Conservation (phyloP, 2,113 vertebrate species). For the Megaptera novaeangliae region DNA sequence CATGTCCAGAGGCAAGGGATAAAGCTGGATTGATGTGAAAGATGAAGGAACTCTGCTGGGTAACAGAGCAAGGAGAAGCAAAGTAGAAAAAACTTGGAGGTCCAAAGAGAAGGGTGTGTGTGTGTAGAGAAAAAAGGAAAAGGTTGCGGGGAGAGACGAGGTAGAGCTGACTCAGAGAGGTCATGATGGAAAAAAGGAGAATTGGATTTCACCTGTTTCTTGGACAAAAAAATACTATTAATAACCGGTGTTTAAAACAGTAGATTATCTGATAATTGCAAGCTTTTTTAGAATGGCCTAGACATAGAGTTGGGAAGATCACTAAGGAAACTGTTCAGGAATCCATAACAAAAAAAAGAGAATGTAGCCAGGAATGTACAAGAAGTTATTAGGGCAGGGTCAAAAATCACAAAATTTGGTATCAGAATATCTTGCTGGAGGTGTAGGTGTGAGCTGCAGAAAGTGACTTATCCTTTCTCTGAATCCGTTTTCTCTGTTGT, state of each 20-base stretch:
- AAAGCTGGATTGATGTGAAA: not conserved
- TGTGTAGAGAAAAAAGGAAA: not conserved
- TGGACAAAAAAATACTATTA: not conserved
- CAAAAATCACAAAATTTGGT: not conserved
- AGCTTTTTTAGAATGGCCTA: not conserved
- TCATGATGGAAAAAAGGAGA: not conserved
- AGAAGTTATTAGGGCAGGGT: not conserved
- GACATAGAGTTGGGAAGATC: not conserved
- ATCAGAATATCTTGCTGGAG: not conserved
- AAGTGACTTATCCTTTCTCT: not conserved
- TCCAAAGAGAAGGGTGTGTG: not conserved
- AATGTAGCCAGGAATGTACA: not conserved
- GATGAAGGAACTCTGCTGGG: not conserved
- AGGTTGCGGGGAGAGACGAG: rapidly evolving
- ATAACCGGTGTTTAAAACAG: not conserved
- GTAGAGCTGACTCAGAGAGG: not conserved
- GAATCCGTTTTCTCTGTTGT: not conserved
- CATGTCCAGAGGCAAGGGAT: not conserved
- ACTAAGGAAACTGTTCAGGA: not conserved
- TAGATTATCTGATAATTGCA: not conserved
- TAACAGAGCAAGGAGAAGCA: not conserved
- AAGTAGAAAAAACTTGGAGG: not conserved
- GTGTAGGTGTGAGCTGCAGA: not conserved
- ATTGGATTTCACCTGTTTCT: not conserved
- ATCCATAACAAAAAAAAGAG: not conserved